These are phyloP conservation scores for Halisarca cf. caerulea DNA, from an alignment of 37 sponge, comb jelly and placozoan genomes.

Conservation along the genomic window DNA sequence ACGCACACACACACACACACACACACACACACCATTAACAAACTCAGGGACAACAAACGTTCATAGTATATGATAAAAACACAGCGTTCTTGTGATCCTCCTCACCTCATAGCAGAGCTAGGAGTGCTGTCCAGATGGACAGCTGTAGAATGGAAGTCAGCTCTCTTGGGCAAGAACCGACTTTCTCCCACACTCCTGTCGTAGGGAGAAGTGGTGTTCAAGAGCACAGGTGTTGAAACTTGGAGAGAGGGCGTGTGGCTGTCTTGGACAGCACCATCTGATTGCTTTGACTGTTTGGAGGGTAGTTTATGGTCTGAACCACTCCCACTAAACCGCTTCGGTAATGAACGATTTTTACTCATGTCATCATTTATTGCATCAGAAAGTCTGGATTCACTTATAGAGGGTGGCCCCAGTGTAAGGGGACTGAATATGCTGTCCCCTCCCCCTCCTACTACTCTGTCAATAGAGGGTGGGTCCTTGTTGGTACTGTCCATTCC, in stretches of 20 bases:
- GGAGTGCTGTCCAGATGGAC: too few species aligned
- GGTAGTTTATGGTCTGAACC: not conserved
- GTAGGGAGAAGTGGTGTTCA: not conserved
- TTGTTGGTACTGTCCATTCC: not conserved
- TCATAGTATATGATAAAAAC: too few species aligned
- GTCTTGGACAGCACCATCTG: not conserved
- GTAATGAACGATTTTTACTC: constrained; percentile 2
- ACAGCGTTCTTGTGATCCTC: too few species aligned
- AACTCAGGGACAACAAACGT: too few species aligned
- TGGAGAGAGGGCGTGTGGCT: not conserved
- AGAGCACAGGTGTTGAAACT: not conserved
- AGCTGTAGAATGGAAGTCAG: too few species aligned
- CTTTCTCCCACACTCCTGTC: too few species aligned
- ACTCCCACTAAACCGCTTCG: not conserved
- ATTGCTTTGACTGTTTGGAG: not conserved
- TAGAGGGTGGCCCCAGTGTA: not conserved
- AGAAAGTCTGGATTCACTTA: not conserved
- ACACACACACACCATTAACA: too few species aligned
- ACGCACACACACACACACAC: too few species aligned
- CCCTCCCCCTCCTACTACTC: not conserved
- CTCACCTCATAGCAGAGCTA: too few species aligned
- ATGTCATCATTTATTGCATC: not conserved
- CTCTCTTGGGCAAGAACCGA: too few species aligned
- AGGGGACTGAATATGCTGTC: constrained; percentile 13
- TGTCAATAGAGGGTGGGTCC: not conserved